These are phyloP conservation scores for Nasonia giraulti DNA, from an alignment of 1,140 invertebrate species.

Conservation along the genomic window DNA sequence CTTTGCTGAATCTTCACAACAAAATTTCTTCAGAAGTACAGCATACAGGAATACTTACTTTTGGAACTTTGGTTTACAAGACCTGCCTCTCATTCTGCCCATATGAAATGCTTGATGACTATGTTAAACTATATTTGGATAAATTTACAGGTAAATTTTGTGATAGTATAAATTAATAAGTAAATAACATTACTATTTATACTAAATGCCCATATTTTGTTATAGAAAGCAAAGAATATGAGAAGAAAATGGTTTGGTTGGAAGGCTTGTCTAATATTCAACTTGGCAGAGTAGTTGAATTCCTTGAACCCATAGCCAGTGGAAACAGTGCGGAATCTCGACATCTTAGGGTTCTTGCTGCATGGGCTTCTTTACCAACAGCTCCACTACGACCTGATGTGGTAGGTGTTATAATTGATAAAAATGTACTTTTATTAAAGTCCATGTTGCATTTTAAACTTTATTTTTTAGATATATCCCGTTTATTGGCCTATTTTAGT, in stretches of 20 bases:
- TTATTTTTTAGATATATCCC: slow-evolving; percentile 74
- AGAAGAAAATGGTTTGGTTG: slow-evolving; percentile 81
- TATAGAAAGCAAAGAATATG: slow-evolving; percentile 79
- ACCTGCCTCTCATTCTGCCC: slow-evolving; percentile 76
- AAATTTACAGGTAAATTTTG: slow-evolving; percentile 75
- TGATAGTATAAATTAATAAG: background rate
- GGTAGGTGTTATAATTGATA: slow-evolving; percentile 61
- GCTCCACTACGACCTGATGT: slow-evolving; percentile 75
- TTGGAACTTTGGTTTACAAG: slow-evolving; percentile 81
- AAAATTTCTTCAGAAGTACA: slow-evolving; percentile 74
- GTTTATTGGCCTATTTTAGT: slow-evolving; percentile 82
- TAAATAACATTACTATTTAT: too few relatives aligned
- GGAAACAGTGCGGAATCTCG: slow-evolving; percentile 72
- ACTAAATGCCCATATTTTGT: slow-evolving; percentile 50
- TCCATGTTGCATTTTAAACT: slow-evolving; percentile 32
- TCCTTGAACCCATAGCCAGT: slow-evolving; percentile 77
- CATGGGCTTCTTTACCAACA: slow-evolving; percentile 77
- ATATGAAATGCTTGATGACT: slow-evolving; percentile 81
- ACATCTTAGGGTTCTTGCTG: slow-evolving; percentile 77
- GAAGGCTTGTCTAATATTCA: slow-evolving; percentile 81
- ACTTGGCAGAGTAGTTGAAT: slow-evolving; percentile 77
- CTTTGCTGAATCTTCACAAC: slow-evolving; percentile 73
- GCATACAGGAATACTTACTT: slow-evolving; percentile 81
- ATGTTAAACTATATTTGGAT: slow-evolving; percentile 81
- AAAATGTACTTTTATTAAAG: slow-evolving; percentile 25